Conservation (phyloP, 2,888 invertebrate species). For the Odontocolon sp. region DNA sequence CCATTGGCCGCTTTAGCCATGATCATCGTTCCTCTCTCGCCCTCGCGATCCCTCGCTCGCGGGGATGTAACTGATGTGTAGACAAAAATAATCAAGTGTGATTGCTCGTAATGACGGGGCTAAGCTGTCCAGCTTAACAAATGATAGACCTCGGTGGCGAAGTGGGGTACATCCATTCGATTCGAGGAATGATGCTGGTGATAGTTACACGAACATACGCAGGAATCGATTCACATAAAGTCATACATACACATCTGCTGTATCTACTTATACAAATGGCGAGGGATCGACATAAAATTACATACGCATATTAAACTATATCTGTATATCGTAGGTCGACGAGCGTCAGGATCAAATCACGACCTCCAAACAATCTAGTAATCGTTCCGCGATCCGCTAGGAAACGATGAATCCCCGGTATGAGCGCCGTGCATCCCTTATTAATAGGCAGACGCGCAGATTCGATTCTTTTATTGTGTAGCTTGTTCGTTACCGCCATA, state of each 20-base stretch:
- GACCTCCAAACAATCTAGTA: conserved; percentile 56
- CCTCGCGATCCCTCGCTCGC: conserved; percentile 7
- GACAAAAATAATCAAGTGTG: conserved; percentile 81
- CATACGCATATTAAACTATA: conserved; percentile 8
- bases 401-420: conserved; percentile 67
- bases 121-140: conserved; percentile 80
- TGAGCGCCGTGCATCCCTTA: conserved; percentile 71
- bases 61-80: conserved; percentile 69
- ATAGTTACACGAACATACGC: conserved; percentile 2
- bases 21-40: conserved; percentile 9
- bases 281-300: neutral
- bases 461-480: conserved; percentile 42
- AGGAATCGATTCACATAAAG: conserved; percentile 12
- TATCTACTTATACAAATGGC: conserved; percentile 11
- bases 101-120: conserved; percentile 80
- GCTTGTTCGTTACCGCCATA: neutral
- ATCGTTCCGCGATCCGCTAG: conserved; percentile 75
- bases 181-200: neutral
- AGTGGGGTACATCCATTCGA: conserved; percentile 54
- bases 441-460: conserved; percentile 75
- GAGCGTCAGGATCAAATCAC: conserved; percentile 56
- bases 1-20: conserved; percentile 15
- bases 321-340: conserved; percentile 26
- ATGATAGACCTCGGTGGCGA: conserved; percentile 73
- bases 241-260: conserved; percentile 1